phyloP scores from a whole-genome alignment of 2,797 vertebrate species.

The Synaphobranchus kaupii region DNA sequence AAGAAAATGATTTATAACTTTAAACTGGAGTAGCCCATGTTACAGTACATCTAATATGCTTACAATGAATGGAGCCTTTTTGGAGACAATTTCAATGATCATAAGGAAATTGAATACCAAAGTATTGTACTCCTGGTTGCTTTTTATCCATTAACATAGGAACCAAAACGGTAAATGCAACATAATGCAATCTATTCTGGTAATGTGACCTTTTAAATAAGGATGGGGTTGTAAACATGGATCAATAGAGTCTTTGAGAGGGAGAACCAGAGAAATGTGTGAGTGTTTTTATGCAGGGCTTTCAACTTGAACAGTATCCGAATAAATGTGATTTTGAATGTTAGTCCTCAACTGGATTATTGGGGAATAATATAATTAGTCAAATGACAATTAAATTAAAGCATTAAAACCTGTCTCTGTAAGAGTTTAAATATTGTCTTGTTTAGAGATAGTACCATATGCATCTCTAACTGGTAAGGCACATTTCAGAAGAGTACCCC shows the following conservation, averaged over 20 bases:
- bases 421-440: not conserved
- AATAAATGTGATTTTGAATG: not conserved
- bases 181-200: slow-evolving; percentile 6
- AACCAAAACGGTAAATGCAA: not conserved
- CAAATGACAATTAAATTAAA: not conserved
- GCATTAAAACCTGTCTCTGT: not conserved
- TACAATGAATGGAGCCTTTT: slow-evolving; percentile 1
- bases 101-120: not conserved
- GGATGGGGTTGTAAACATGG: not conserved
- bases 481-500: not conserved
- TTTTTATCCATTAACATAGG: not conserved
- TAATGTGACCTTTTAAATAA: not conserved
- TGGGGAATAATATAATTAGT: not conserved
- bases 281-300: not conserved
- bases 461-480: not conserved
- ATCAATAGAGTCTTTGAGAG: not conserved
- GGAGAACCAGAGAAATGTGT: not conserved
- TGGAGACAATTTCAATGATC: not conserved
- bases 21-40: not conserved
- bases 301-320: not conserved
- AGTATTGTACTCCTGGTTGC: not conserved
- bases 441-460: not conserved
- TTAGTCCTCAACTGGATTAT: not conserved
- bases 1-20: not conserved
- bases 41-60: not conserved